Percentiles rank a stretch among this genome's conserved stretches.
phyloP scores from a whole-genome alignment of 2,888 invertebrate species.

The Anoplius nigerrimus region DNA sequence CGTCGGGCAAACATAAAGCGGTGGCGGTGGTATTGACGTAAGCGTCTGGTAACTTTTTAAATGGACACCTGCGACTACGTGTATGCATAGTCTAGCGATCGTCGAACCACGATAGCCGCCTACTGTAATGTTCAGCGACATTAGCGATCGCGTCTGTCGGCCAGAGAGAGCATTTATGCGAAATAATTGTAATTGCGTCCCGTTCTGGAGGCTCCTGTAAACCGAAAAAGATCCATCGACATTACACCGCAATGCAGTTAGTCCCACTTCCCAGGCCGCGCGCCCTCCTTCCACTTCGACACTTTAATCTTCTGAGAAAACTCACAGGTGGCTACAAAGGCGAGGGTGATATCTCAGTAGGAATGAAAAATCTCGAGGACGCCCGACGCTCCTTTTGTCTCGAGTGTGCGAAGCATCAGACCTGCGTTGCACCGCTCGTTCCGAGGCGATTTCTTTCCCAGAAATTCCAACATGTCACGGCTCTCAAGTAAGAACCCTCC shows the following conservation, averaged over 20 bases:
- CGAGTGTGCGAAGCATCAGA: constrained; percentile 2
- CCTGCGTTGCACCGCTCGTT: constrained; percentile 5
- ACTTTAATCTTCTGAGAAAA: constrained; percentile 10
- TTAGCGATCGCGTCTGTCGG: no score
- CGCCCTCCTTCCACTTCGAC: constrained; percentile 5
- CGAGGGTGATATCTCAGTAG: constrained; percentile 7
- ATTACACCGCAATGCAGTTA: constrained; percentile 4
- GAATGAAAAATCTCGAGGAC: constrained; percentile 13
- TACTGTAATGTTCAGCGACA: no score
- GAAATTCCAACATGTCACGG: neutral
- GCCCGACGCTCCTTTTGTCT: neutral
- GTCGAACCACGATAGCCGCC: no score
- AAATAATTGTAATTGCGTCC: no score
- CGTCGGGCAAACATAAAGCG: no score
- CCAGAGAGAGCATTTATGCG: no score
- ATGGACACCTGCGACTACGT: no score
- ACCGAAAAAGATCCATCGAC: no score
- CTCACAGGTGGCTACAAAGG: constrained; percentile 5
- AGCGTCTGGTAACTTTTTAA: no score
- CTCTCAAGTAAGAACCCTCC: neutral
- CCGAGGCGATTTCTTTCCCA: constrained; percentile 1
- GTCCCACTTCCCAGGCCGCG: neutral
- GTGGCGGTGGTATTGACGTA: no score
- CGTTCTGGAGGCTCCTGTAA: no score
- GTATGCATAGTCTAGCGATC: no score